Conservation (phyloP, 2,888 invertebrate genomes). For the Leistus spinibarbis region DNA sequence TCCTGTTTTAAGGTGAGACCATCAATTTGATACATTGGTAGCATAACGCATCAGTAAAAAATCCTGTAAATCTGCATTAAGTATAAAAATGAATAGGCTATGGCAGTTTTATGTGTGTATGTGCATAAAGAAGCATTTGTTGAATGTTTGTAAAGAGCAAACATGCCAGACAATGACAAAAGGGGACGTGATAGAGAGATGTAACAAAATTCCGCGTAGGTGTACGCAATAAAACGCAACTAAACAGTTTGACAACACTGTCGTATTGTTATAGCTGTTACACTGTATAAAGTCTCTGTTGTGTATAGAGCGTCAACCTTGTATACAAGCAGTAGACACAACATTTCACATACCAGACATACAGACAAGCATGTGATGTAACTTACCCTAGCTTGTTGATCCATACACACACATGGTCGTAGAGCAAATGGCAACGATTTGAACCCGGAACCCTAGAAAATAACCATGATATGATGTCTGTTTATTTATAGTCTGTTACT, state of each 20-base stretch:
- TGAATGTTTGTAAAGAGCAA: neutral
- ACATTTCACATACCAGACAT: neutral
- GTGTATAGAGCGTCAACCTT: neutral
- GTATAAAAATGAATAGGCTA: neutral
- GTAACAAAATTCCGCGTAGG: slow-evolving; percentile 6
- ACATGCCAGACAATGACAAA: neutral
- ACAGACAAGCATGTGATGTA: neutral
- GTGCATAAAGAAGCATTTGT: neutral
- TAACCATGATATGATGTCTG: too few species aligned
- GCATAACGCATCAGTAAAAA: too few species aligned
- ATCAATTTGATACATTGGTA: too few species aligned
- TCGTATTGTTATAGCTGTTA: slow-evolving; percentile 21
- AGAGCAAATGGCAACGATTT: neutral
- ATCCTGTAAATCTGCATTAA: neutral
- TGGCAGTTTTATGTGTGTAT: neutral
- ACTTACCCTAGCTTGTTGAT: neutral
- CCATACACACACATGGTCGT: neutral
- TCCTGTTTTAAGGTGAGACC: too few species aligned
- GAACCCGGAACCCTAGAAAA: neutral
- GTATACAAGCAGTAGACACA: neutral
- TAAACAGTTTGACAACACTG: slow-evolving; percentile 12
- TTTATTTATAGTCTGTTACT: too few species aligned
- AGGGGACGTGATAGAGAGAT: neutral
- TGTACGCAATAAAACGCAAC: slow-evolving; percentile 25
- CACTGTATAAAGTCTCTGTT: slow-evolving; percentile 4